These are phyloP conservation scores for Linurgus olivaceus DNA, from an alignment of 2,797 vertebrate species.

Conservation along the genomic window DNA sequence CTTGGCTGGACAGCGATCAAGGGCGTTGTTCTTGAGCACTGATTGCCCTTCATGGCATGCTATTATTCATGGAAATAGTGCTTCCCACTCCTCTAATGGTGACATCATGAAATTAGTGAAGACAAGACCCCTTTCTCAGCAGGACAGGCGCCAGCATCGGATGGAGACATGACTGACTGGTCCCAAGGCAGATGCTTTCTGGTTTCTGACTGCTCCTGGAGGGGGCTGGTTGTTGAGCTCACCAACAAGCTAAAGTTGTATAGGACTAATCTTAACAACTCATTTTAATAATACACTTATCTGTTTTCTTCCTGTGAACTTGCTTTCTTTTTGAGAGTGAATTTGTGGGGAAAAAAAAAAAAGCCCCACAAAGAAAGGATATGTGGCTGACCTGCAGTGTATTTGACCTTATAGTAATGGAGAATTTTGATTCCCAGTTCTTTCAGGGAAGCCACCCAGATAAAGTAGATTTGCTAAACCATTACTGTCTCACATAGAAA, in stretches of 20 bases:
- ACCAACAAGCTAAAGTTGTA: not conserved
- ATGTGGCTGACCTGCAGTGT: not conserved
- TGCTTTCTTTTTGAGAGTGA: not conserved
- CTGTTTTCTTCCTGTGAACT: not conserved
- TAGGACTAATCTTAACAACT: not conserved
- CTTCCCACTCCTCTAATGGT: constrained; percentile 5
- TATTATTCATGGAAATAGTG: not conserved
- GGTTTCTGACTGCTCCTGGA: not conserved
- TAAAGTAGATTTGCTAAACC: not conserved
- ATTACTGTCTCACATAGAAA: not conserved
- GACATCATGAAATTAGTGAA: constrained; percentile 35
- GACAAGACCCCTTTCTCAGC: constrained; percentile 33
- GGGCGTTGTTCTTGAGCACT: not conserved
- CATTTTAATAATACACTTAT: not conserved
- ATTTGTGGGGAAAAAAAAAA: not conserved
- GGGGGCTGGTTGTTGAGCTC: not conserved
- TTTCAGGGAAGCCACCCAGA: not conserved
- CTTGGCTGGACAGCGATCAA: not conserved
- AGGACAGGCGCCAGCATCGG: constrained; percentile 1
- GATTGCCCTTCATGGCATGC: not conserved
- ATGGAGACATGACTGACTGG: constrained; percentile 17
- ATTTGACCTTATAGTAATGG: not conserved
- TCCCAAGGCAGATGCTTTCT: constrained; percentile 11
- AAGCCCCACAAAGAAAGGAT: not conserved
- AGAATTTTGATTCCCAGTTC: not conserved